Evolutionary conservation across 2,113 vertebrate genomes (phyloP), one percentile per base, ranked within the genome.

Genomic region (Numenius arquata): DNA sequence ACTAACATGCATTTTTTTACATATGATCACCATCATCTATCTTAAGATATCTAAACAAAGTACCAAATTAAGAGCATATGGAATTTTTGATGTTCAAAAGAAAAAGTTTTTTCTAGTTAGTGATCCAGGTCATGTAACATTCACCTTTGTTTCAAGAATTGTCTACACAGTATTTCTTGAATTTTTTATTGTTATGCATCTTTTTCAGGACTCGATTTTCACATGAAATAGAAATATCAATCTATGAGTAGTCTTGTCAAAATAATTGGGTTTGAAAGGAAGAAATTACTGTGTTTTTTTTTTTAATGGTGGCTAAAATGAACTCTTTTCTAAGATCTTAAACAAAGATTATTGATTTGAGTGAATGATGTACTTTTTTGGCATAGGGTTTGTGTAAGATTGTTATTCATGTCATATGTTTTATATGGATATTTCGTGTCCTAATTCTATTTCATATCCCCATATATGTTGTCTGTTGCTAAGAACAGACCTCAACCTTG

Each of bases 331-430:
- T 52, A 34, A 40, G 3, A 6, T 72, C 30, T 13, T 32, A n/a
- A 87, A 61, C 0, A 1, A 36, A 43, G 5, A 8, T 3, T 22
- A n/a, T 59, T 62, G 0, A 45, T 52, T 59, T 71, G 22, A 41
- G 14, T n/a, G 22, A 53, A 38, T 55, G 2, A 12, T 34, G 7
- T 40, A 27, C 6, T 16, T 38, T 29, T 68, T n/a, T 68, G 19
- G 8, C n/a, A 17, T n/a, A 8, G 2, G 2, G 4, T 48, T 94
- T 81, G 11, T 22, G 12, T 65, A 29, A 47, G 13, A 8, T 52
- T 55, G 7, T 21, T 86, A 17, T 50, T 79, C 1, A 17, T 61
- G 16, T 75, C 11, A 11, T 25, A 23, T 15, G 4, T 74, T 17
- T 62, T 45, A 41, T 8, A 58, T 19, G 22, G 6, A 40, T 70